phyloP scores from a whole-genome alignment of 2,888 invertebrate species.

The Xylocampa areola region DNA sequence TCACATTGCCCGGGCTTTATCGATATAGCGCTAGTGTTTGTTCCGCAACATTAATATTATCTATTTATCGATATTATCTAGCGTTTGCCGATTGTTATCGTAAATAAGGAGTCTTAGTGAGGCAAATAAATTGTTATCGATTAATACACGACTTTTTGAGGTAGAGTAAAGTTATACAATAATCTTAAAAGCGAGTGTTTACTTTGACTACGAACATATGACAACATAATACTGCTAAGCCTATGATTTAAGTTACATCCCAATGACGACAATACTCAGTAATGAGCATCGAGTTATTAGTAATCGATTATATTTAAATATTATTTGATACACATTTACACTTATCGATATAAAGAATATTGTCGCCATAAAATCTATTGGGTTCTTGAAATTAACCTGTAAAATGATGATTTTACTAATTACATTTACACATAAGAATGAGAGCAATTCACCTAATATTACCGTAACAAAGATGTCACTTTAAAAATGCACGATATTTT shows the following conservation, averaged over 20 bases:
- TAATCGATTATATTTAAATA: conserved; percentile 21
- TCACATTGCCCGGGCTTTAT: conserved; percentile 9
- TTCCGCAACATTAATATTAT: background rate
- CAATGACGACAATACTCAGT: conserved; percentile 35
- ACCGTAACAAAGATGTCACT: conserved; percentile 34
- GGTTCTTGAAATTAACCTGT: conserved; percentile 25
- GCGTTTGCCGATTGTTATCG: conserved; percentile 18
- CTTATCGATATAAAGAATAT: conserved; percentile 32
- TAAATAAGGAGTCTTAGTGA: conserved; percentile 34
- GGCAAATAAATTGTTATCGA: conserved; percentile 55
- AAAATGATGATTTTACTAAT: conserved; percentile 39
- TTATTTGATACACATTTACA: background rate
- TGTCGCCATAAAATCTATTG: conserved; percentile 14
- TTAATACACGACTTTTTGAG: conserved; percentile 79
- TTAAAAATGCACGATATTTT: conserved; percentile 44
- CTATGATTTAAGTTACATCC: conserved; percentile 69
- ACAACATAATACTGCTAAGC: conserved; percentile 85
- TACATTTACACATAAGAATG: conserved; percentile 53
- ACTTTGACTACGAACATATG: conserved; percentile 65
- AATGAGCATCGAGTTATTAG: conserved; percentile 27
- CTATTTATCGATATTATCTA: background rate
- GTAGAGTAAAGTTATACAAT: conserved; percentile 76
- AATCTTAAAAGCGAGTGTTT: conserved; percentile 68
- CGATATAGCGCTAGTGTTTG: background rate
- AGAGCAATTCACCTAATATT: conserved; percentile 57